Evolutionary conservation across 2,888 invertebrate species (phyloP).

Genomic region (Neoaliturus tenellus): DNA sequence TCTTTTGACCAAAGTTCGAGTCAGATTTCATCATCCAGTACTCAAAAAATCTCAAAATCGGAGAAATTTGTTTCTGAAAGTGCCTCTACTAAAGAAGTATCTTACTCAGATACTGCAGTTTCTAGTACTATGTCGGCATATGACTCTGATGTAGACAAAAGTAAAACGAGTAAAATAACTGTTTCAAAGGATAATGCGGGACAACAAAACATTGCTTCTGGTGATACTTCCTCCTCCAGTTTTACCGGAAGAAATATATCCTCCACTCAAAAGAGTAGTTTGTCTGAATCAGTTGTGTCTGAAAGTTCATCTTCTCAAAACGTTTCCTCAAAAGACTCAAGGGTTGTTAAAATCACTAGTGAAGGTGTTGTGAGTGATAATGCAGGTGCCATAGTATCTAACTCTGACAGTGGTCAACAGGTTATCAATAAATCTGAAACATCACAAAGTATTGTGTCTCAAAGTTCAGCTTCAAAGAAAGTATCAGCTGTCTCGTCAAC

Average conservation of each 20-base stretch:
- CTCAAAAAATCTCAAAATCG: constrained; percentile 21
- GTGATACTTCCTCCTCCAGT: neutral
- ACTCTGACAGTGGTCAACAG: neutral
- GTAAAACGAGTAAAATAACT: neutral
- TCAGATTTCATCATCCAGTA: neutral
- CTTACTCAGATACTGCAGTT: neutral
- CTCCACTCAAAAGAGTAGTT: neutral
- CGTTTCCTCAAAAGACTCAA: neutral
- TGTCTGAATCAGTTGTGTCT: neutral
- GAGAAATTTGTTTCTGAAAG: constrained; percentile 7
- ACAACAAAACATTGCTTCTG: neutral
- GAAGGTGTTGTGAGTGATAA: no score
- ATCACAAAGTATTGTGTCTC: constrained; percentile 32
- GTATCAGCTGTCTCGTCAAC: constrained; percentile 16
- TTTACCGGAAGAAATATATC: neutral
- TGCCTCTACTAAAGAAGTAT: neutral
- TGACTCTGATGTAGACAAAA: neutral
- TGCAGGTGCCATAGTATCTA: neutral
- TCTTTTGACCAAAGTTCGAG: neutral
- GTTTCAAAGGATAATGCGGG: neutral
- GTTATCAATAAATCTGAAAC: neutral
- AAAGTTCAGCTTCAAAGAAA: constrained; percentile 32
- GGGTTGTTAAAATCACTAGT: neutral
- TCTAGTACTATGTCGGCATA: neutral
- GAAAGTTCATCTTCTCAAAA: constrained; percentile 26